These are phyloP conservation scores for Pristionchus mayeri DNA, from an alignment of 2,888 invertebrate genomes.

Conservation along the genomic window DNA sequence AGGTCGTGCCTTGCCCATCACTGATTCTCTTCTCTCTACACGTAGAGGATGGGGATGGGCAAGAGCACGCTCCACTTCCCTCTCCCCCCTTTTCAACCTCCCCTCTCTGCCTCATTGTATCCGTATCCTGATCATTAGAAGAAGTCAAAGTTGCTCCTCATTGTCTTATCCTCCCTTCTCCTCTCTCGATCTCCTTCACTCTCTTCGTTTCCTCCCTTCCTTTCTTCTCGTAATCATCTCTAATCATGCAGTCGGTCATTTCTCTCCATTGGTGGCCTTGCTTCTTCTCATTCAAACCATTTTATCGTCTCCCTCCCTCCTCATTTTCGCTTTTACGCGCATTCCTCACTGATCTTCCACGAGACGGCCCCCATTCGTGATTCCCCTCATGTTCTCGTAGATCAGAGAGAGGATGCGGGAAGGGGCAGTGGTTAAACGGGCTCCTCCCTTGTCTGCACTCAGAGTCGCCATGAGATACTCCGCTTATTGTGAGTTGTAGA, in stretches of 20 bases:
- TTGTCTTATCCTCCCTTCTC: constrained; percentile 49
- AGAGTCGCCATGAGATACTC: constrained; percentile 60
- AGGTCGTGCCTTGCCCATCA: not conserved
- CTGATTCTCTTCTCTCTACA: constrained; percentile 2
- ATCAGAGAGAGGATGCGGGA: not conserved
- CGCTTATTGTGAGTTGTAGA: constrained; percentile 62
- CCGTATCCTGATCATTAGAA: not conserved
- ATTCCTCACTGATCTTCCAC: not conserved
- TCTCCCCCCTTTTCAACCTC: not conserved
- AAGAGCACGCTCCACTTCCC: not conserved
- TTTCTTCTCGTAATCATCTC: constrained; percentile 51
- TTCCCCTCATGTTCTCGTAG: not conserved
- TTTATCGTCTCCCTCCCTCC: constrained; percentile 13
- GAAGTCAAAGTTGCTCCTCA: not conserved
- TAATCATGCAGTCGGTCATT: not conserved
- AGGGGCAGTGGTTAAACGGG: not conserved
- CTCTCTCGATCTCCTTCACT: constrained; percentile 8
- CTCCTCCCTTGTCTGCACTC: constrained; percentile 39
- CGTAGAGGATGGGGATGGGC: not conserved
- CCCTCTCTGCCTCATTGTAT: constrained; percentile 10
- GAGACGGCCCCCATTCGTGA: not conserved
- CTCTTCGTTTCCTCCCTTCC: constrained; percentile 49
- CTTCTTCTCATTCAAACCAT: constrained; percentile 40
- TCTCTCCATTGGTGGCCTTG: constrained; percentile 3
- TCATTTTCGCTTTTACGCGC: constrained; percentile 16